phyloP scores from a whole-genome alignment of 2,888 invertebrate species.

The Tiliacea aurago region DNA sequence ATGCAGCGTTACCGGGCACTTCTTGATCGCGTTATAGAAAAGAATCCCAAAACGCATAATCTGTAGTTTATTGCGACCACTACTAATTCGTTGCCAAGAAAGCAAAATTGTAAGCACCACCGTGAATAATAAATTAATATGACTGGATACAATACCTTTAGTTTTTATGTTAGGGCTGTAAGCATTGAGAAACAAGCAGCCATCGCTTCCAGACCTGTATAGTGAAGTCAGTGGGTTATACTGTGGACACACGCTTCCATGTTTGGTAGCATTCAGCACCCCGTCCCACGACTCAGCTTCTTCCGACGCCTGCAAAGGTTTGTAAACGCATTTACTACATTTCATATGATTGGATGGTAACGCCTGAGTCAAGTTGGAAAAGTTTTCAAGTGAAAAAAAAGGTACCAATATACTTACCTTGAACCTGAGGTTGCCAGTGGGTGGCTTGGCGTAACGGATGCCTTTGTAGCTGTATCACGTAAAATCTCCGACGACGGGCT shows the following conservation, averaged over 20 bases:
- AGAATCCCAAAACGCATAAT: slow-evolving; percentile 88
- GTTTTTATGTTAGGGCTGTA: slow-evolving; percentile 18
- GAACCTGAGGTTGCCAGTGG: slow-evolving; percentile 16
- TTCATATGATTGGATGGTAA: too few relatives aligned
- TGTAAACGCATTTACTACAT: background rate
- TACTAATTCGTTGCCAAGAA: slow-evolving; percentile 87
- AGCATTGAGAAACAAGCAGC: slow-evolving; percentile 50
- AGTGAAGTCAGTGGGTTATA: slow-evolving; percentile 13
- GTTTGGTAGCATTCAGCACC: slow-evolving; percentile 26
- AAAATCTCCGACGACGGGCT: background rate
- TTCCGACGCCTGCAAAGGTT: slow-evolving; percentile 34
- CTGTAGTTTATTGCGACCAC: slow-evolving; percentile 91
- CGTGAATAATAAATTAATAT: slow-evolving; percentile 80
- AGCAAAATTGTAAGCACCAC: slow-evolving; percentile 74
- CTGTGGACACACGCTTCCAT: slow-evolving; percentile 44
- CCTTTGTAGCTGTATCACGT: slow-evolving; percentile 30
- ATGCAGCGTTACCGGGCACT: slow-evolving; percentile 91
- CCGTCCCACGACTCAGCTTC: slow-evolving; percentile 36
- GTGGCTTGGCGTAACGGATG: slow-evolving; percentile 35
- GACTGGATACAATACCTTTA: slow-evolving; percentile 67
- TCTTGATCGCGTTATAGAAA: slow-evolving; percentile 87
- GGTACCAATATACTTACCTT: slow-evolving; percentile 22
- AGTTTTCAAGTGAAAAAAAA: background rate
- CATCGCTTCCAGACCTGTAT: slow-evolving; percentile 58
- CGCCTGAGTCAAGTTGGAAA: background rate